These are phyloP conservation scores for Cephalopholis sonnerati DNA, from an alignment of 2,113 vertebrate species.

Conservation along the genomic window DNA sequence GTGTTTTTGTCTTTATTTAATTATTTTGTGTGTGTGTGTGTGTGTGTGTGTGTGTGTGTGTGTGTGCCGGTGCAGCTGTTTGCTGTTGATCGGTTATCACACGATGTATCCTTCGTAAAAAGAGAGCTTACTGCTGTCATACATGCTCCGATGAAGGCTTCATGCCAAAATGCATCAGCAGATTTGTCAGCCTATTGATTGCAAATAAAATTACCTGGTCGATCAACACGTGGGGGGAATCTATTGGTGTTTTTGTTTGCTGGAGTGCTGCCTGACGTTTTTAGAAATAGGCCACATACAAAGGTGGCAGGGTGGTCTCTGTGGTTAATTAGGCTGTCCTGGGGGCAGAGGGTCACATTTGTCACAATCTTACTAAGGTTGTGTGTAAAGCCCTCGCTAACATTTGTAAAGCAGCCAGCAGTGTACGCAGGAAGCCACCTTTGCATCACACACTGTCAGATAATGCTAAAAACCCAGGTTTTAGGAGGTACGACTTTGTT, in stretches of 20 bases:
- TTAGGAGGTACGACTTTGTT: neutral
- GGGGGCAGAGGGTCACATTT: constrained; percentile 4
- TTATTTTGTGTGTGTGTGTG: neutral
- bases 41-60: neutral
- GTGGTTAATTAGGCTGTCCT: neutral
- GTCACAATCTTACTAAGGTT: neutral
- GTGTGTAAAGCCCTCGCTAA: neutral
- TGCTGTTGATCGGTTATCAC: neutral
- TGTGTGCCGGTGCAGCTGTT: too few species aligned
- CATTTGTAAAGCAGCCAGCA: neutral
- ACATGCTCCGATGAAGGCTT: neutral
- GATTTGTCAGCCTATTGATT: neutral
- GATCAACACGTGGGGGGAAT: neutral
- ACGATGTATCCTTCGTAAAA: neutral
- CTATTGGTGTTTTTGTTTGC: neutral
- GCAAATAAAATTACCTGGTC: neutral
- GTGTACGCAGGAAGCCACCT: neutral
- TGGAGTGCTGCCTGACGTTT: neutral
- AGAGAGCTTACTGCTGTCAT: neutral
- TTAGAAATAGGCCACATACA: neutral
- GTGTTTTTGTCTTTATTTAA: neutral
- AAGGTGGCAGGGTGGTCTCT: neutral
- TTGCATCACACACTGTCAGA: neutral
- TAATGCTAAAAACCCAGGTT: neutral
- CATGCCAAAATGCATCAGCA: neutral